Evolutionary conservation across 1,140 invertebrate genomes (phyloP), one percentile per base, ranked within the genome.

Genomic region (Planococcus citri): DNA sequence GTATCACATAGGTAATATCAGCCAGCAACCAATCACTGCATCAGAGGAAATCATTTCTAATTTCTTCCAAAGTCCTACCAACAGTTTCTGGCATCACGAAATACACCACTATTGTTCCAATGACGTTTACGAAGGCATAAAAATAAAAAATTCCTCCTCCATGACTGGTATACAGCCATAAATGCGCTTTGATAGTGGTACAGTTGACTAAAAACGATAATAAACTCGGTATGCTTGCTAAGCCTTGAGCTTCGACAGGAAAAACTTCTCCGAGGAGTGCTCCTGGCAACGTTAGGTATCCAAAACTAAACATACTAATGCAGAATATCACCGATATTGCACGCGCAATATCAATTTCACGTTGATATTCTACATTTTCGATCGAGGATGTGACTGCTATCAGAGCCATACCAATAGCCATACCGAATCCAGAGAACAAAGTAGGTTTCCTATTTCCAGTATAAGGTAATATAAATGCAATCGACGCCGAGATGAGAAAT

Each of bases 51-150:
- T 41, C 64, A 17, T 72, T 60, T 24, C 73, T n/a, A 29, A 92
- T 89, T 75, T 92, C 87, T 27, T 86, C 81, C 8, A 92, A 78
- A 0, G 83, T 85, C 73, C 87, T 87, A 0, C 89, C 87, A 72
- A 87, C 88, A 0, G 91, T 94, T 77, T 94, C 91, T 0, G 91
- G 91, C 2, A 94, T 76, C 20, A 83, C 82, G 4, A 85, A 76
- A 3, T 82, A 76, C 0, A 91, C 79, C 73, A 90, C 88, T 1
- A 92, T 67, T 0, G 86, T 83, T 0, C 87, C 88, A 1, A 87
- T 1, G 0, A 88, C 73, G 0, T 88, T 85, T 51, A 90, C 76
- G 0, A 78, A 75, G 0, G 84, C 83, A 77, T 88, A 94, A 71
- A 91, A 83, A 70, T 84, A 84, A 75, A 91, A 93, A 0, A 84